Evolutionary conservation across 2,888 invertebrate species (phyloP).

Genomic region (Melanargia galathea): DNA sequence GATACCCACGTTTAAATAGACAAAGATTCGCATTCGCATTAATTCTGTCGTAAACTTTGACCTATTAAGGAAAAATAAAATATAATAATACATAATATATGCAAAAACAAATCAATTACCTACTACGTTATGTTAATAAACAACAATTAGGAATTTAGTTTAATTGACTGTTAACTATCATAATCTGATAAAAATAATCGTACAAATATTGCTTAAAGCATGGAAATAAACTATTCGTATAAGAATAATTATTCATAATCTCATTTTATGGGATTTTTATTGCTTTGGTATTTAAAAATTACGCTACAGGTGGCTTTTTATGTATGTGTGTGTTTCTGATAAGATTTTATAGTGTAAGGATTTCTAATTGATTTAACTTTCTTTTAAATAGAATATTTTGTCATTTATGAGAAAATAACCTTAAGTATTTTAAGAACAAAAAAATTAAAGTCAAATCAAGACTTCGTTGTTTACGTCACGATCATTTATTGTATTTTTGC

Average conservation of each 20-base stretch:
- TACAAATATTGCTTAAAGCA: not conserved
- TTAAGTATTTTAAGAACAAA: too few species aligned
- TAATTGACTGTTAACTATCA: conserved; percentile 4
- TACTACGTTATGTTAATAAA: not conserved
- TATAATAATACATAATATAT: not conserved
- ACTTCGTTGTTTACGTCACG: too few species aligned
- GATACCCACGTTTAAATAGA: too few species aligned
- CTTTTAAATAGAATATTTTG: too few species aligned
- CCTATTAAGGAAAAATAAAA: not conserved
- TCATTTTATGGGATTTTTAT: conserved; percentile 8
- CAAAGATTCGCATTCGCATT: not conserved
- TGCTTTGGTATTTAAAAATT: not conserved
- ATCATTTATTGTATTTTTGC: too few species aligned
- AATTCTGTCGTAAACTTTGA: not conserved
- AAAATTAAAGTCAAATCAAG: too few species aligned
- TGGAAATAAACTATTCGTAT: not conserved
- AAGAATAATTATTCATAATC: conserved; percentile 5
- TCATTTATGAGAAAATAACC: too few species aligned
- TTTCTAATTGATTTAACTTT: not conserved
- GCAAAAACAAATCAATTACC: not conserved
- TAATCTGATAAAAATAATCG: conserved; percentile 4
- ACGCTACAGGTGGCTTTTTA: not conserved
- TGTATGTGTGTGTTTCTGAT: not conserved
- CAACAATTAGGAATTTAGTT: not conserved
- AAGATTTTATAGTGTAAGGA: not conserved